Percentiles rank a stretch among this genome's conserved stretches.
These are phyloP conservation scores for Branchinecta lynchi DNA, from an alignment of 1,140 invertebrate genomes.

Conservation along the genomic window DNA sequence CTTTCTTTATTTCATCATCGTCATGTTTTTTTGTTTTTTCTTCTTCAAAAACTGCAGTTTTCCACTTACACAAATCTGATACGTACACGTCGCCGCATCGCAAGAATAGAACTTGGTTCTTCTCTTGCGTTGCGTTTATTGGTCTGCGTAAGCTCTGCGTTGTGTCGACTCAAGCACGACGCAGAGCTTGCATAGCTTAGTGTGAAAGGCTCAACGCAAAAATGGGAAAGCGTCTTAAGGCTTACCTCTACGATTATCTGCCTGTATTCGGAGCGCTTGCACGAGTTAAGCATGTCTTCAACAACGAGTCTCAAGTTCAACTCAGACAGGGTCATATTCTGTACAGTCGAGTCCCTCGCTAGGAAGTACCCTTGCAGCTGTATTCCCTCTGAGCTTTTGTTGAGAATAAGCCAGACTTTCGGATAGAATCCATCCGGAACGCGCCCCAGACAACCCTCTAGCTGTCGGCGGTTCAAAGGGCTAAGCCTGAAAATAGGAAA, in stretches of 20 bases:
- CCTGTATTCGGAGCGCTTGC: constrained; percentile 70
- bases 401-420: constrained; percentile 86
- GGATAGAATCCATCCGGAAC: constrained; percentile 89
- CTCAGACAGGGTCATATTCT: constrained; percentile 91
- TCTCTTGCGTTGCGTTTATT: too few relatives aligned
- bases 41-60: too few relatives aligned
- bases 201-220: too few relatives aligned
- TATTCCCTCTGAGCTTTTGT: constrained; percentile 72
- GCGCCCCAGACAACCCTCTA: constrained; percentile 88
- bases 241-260: constrained; percentile 77
- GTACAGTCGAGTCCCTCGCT: constrained; percentile 77
- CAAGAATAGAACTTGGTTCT: too few relatives aligned
- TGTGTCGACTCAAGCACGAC: too few relatives aligned
- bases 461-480: constrained; percentile 57
- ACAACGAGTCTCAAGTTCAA: constrained; percentile 90
- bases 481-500: constrained; percentile 40
- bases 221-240: too few relatives aligned
- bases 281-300: constrained; percentile 78
- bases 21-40: too few relatives aligned
- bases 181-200: too few relatives aligned
- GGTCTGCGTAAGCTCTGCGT: too few relatives aligned
- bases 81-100: too few relatives aligned
- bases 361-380: constrained; percentile 64
- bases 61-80: too few relatives aligned
- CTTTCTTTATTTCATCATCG: too few relatives aligned